Evolutionary conservation across 1,140 invertebrate species (phyloP), one percentile per base, ranked within the genome.

Genomic region (Caenorhabditis latens): DNA sequence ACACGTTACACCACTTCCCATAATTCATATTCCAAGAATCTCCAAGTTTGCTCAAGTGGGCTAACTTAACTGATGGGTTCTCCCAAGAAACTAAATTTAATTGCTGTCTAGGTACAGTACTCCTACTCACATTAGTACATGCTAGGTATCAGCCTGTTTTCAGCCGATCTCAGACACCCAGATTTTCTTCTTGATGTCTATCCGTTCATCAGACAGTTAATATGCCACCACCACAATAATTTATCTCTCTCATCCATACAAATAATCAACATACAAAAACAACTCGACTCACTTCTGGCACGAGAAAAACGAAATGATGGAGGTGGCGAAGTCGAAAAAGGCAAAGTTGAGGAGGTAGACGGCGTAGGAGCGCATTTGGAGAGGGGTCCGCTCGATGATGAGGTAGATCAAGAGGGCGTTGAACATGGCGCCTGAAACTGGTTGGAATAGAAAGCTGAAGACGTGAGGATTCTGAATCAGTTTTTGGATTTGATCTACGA

Each of bases 291-390:
- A 71, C 65, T 63, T 21, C 21, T 85, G 84, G 42, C 40, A 43
- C 2, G 58, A 65, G 43, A 85, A 43, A 14, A 85, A 46, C 42
- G 84, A 85, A 46, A 61, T 63, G 63, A 85, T 65, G 46, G 40
- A 85, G 4, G 58, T 46, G 58, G 42, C 42, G 24, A 85, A 85
- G 24, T 67, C 63, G 14, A 85, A 61, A 32, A 67, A 32, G 7
- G 84, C 84, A 42, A 85, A 85, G 24, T 85, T 85, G 13, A 85
- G 24, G 2, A 85, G 21, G 24, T 65, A 71, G 46, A 85, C 63
- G 14, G 84, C 19, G 21, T 67, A 85, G 0, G 84, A 85, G 8
- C 40, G 48, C 48, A 85, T 61, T 19, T 42, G 84, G 3, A n/a
- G 61, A 8, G 84, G 84, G 7, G 84, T 85, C 8, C 63, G 40